Evolutionary conservation across 2,113 vertebrate species (phyloP).

Genomic region (Dasyprocta punctata): DNA sequence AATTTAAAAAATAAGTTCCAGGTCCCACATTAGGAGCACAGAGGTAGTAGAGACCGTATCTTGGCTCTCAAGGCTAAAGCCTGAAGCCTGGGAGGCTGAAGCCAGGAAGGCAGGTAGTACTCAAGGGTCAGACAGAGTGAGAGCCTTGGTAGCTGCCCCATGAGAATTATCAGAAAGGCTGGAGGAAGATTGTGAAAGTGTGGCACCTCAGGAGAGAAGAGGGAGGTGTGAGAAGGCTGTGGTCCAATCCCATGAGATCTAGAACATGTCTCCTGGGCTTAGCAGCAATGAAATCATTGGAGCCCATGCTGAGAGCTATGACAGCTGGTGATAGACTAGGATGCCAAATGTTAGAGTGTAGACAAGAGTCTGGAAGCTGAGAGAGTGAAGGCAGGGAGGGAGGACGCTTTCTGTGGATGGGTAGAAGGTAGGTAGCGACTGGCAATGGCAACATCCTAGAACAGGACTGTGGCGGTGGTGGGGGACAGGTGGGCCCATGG

Average conservation of each 20-base stretch:
- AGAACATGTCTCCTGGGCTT: not conserved
- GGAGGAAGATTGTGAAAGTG: not conserved
- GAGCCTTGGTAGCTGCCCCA: not conserved
- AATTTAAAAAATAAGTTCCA: not conserved
- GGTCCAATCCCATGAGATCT: not conserved
- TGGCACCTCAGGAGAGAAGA: not conserved
- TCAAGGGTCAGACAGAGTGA: not conserved
- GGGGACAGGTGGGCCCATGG: fast-evolving
- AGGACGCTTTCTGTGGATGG: not conserved
- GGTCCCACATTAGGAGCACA: not conserved
- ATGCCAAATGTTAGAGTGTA: not conserved
- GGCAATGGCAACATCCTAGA: not conserved
- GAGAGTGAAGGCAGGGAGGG: not conserved
- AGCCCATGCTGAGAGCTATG: not conserved
- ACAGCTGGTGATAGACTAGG: not conserved
- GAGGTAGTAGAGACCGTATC: not conserved
- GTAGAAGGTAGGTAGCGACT: not conserved
- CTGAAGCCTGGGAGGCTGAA: not conserved
- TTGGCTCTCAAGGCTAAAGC: not conserved
- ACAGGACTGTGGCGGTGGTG: not conserved
- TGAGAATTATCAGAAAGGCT: not conserved
- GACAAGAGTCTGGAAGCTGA: not conserved
- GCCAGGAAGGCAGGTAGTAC: not conserved
- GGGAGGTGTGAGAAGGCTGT: not conserved
- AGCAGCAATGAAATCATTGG: not conserved